Base-by-base conservation (phyloP, 1,140 invertebrate genomes). In the Drosophila azteca region DNA sequence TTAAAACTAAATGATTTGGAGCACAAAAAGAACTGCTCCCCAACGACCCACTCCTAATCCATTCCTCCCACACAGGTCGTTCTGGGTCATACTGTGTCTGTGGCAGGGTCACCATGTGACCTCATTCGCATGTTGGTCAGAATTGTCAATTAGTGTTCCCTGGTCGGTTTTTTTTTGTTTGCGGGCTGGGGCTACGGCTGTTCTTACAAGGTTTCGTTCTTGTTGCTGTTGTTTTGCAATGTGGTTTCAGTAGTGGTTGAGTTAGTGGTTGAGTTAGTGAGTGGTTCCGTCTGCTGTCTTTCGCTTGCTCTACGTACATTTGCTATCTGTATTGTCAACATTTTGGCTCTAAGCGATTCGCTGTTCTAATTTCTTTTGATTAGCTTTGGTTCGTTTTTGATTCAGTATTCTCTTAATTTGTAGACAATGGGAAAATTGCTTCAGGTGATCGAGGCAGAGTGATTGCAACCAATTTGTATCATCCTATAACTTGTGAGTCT, bases 81-180 rank as follows among this genome's bases (percentile, higher is more conserved):
- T 65, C 45, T 31, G 9, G 2, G 31, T 13, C 22, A 65, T 29
- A 49, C 35, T 58, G 52, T 46, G 39, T 44, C 44, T 9, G 31
- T 9, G 8, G 8, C 31, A 31, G 31, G 8, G 31, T 31, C 43
- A 31, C 60, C 48, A 43, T 43, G 41, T 73, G 70, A 75, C 71
- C 71, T 75, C 71, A 74, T 75, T 75, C 70, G 61, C 62, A 66
- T 74, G 62, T 66, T 43, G 71, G 70, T 48, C 70, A 53, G 70
- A 53, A 74, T 53, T 75, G 61, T 58, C 71, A 75, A 74, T 74
- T 75, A 75, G 71, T 75, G 46, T n/a, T 43, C 22, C 35, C 29
- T 41, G 31, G 43, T 49, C 29, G 26, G 22, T 29, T 51, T 43
- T 55, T 69, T 58, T n/a, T n/a, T n/a, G n/a, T n/a, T n/a, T n/a